Percentiles rank a stretch among this genome's conserved stretches.
Conservation (phyloP, 2,113 vertebrate species). For the Cyanocitta stelleri region DNA sequence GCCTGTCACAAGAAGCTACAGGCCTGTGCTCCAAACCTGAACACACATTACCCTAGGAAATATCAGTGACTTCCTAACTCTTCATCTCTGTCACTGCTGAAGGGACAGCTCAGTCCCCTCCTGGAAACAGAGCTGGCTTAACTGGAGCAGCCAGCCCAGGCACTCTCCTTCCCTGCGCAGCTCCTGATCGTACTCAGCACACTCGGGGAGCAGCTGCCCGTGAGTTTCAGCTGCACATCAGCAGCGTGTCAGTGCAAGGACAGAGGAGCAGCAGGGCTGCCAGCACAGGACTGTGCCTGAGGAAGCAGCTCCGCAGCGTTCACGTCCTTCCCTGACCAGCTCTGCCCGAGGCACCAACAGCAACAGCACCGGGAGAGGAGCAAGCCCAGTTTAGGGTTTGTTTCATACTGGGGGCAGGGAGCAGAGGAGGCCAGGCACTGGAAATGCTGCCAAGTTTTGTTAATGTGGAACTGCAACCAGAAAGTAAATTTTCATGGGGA, state of each 20-base stretch:
- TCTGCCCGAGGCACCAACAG: not conserved
- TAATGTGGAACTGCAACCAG: not conserved
- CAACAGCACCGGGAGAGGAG: not conserved
- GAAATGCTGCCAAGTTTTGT: not conserved
- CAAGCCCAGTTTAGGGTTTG: not conserved
- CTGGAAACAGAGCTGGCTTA: rapidly evolving
- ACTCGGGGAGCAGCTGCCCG: not conserved
- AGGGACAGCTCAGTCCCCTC: not conserved
- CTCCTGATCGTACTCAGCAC: not conserved
- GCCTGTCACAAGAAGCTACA: not conserved
- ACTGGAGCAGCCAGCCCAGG: not conserved
- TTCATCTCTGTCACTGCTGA: not conserved
- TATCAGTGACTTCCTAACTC: rapidly evolving
- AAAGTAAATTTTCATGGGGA: not conserved
- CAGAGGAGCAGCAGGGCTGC: not conserved
- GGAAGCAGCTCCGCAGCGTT: not conserved
- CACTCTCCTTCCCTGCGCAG: rapidly evolving
- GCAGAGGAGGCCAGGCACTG: not conserved
- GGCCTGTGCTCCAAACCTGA: rapidly evolving
- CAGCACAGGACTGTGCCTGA: not conserved
- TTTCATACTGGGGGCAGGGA: not conserved
- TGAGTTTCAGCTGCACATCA: not conserved
- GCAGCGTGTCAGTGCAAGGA: not conserved
- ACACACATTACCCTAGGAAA: not conserved
- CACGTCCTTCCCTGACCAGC: not conserved